Percentiles rank a stretch among this genome's conserved stretches.
Evolutionary conservation across 2,888 invertebrate species (phyloP).

Genomic region (Andrena marginata): DNA sequence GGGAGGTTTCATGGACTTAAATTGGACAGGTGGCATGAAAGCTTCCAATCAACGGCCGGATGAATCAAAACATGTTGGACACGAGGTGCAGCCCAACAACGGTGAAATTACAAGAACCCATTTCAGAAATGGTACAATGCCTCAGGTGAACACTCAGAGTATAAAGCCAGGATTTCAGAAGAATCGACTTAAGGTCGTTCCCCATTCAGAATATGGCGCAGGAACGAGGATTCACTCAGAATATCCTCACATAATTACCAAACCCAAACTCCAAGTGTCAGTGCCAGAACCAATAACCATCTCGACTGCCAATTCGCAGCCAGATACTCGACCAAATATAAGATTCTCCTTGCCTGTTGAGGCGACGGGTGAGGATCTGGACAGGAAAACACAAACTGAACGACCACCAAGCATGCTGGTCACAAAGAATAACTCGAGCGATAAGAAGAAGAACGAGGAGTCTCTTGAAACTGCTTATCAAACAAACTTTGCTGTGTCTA

Average conservation of each 20-base stretch:
- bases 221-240: slow-evolving; percentile 77
- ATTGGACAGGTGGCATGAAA: slow-evolving; percentile 42
- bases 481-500: slow-evolving; percentile 76
- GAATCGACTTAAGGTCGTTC: slow-evolving; percentile 23
- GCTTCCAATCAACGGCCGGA: slow-evolving; percentile 13
- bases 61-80: background rate
- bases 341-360: slow-evolving; percentile 80
- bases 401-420: slow-evolving; percentile 79
- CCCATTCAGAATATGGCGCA: slow-evolving; percentile 41
- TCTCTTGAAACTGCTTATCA: slow-evolving; percentile 77
- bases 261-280: slow-evolving; percentile 77
- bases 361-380: slow-evolving; percentile 74
- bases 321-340: slow-evolving; percentile 71
- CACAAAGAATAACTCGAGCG: slow-evolving; percentile 52
- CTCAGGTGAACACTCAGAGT: background rate
- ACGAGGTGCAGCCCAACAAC: slow-evolving; percentile 8
- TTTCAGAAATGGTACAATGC: slow-evolving; percentile 41
- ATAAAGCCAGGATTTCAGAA: slow-evolving; percentile 8
- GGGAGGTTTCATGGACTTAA: slow-evolving; percentile 40
- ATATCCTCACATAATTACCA: slow-evolving; percentile 81
- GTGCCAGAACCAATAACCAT: slow-evolving; percentile 79
- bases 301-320: slow-evolving; percentile 68
- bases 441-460: slow-evolving; percentile 71
- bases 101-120: slow-evolving; percentile 8
- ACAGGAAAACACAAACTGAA: slow-evolving; percentile 79